Conservation (phyloP, 2,113 vertebrate genomes). For the Psilopogon haemacephalus region DNA sequence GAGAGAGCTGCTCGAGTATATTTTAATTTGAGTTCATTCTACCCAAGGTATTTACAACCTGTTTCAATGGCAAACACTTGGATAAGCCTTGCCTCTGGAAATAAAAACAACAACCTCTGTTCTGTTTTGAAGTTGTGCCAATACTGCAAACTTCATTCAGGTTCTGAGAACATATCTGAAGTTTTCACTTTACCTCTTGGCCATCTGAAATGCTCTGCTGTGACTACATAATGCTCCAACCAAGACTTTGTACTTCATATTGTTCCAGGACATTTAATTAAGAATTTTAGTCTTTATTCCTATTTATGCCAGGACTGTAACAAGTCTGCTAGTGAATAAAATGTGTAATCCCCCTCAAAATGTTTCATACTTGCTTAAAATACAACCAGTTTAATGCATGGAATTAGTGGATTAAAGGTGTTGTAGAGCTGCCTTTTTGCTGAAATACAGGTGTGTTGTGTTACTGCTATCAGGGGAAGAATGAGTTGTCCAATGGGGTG, state of each 20-base stretch:
- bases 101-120: background rate
- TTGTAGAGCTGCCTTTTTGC: background rate
- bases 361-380: background rate
- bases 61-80: background rate
- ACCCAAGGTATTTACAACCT: background rate
- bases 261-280: constrained; percentile 5
- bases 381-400: background rate
- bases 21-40: background rate
- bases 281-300: background rate
- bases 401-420: background rate
- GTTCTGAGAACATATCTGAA: background rate
- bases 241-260: background rate
- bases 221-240: background rate
- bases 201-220: background rate
- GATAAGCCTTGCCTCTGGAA: background rate
- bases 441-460: background rate
- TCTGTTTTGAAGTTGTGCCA: background rate
- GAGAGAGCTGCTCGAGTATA: background rate
- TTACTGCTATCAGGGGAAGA: background rate
- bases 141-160: background rate
- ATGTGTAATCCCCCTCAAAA: background rate
- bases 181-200: constrained; percentile 3
- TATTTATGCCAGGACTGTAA: background rate
- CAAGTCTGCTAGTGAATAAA: background rate
- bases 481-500: no score